Evolutionary conservation across 2,888 invertebrate species (phyloP).

Genomic region (Malthinus seriepunctatus): DNA sequence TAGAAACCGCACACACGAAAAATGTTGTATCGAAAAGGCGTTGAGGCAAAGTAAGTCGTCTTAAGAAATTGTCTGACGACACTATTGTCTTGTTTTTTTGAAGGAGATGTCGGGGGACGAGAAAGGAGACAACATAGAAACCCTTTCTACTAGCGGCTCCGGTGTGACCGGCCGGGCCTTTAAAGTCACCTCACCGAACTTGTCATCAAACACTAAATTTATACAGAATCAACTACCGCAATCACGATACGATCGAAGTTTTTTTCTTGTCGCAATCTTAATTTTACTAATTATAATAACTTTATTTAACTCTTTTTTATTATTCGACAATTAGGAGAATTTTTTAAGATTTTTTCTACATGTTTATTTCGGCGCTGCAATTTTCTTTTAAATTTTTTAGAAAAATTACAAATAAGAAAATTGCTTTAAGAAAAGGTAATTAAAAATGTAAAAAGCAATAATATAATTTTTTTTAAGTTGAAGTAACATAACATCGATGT

Average conservation of each 20-base stretch:
- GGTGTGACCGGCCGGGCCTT: slow-evolving; percentile 45
- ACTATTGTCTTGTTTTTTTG: slow-evolving; percentile 38
- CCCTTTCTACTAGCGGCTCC: slow-evolving; percentile 55
- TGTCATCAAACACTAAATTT: slow-evolving; percentile 19
- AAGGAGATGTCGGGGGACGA: slow-evolving; percentile 37
- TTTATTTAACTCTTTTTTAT: slow-evolving; percentile 1
- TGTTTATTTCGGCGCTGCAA: no score
- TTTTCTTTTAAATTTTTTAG: no score
- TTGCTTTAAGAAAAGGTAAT: no score
- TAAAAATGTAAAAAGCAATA: no score
- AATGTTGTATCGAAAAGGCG: slow-evolving; percentile 7
- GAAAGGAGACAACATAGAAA: slow-evolving; percentile 55
- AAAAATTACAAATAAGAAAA: no score
- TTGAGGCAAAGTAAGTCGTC: slow-evolving; percentile 25
- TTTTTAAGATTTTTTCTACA: no score
- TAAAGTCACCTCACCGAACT: slow-evolving; percentile 34
- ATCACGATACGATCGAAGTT: slow-evolving; percentile 38
- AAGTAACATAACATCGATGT: neutral
- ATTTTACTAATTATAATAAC: slow-evolving; percentile 2
- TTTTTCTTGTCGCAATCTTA: slow-evolving; percentile 45
- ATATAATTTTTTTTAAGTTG: neutral
- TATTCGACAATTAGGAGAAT: neutral
- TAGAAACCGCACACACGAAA: neutral
- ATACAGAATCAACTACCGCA: slow-evolving; percentile 19
- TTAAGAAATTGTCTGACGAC: slow-evolving; percentile 34